Evolutionary conservation across 2,888 invertebrate genomes (phyloP).

Genomic region (Suillia variegata): DNA sequence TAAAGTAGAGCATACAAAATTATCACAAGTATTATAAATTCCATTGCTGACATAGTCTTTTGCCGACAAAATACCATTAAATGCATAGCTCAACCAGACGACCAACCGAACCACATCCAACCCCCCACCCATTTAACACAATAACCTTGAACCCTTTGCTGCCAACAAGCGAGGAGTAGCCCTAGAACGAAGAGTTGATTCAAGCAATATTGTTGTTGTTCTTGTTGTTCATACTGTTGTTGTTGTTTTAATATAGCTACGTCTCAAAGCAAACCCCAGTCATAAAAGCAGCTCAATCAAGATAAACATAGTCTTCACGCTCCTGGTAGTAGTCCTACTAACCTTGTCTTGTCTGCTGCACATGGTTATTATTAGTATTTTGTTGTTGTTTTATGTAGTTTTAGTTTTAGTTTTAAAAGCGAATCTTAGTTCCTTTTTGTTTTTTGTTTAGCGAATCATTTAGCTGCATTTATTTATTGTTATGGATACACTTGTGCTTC

Average conservation of each 20-base stretch:
- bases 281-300: slow-evolving; percentile 34
- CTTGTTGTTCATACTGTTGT: too few species aligned
- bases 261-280: too few species aligned
- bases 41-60: slow-evolving; percentile 41
- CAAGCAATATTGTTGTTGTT: slow-evolving; percentile 1
- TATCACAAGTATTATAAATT: slow-evolving; percentile 49
- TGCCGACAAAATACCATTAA: slow-evolving; percentile 50
- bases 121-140: slow-evolving; percentile 49
- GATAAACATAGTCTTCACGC: slow-evolving; percentile 38
- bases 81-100: too few species aligned
- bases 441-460: slow-evolving; percentile 27
- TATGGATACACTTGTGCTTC: slow-evolving; percentile 35
- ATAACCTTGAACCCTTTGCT: slow-evolving; percentile 51
- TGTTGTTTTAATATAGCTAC: too few species aligned
- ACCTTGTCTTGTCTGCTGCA: slow-evolving; percentile 21
- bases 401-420: too few species aligned
- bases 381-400: neutral
- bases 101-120: too few species aligned
- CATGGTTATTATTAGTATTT: neutral
- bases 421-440: too few species aligned
- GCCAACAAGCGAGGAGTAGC: too few species aligned
- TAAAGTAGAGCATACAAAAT: slow-evolving; percentile 16
- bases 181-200: neutral
- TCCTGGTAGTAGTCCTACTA: slow-evolving; percentile 36
- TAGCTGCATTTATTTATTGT: slow-evolving; percentile 38